A percentile compares a stretch with the other conserved stretches of the same genome.
phyloP scores from a whole-genome alignment of 1,140 invertebrate genomes.

The Macrocentrus cingulum region DNA sequence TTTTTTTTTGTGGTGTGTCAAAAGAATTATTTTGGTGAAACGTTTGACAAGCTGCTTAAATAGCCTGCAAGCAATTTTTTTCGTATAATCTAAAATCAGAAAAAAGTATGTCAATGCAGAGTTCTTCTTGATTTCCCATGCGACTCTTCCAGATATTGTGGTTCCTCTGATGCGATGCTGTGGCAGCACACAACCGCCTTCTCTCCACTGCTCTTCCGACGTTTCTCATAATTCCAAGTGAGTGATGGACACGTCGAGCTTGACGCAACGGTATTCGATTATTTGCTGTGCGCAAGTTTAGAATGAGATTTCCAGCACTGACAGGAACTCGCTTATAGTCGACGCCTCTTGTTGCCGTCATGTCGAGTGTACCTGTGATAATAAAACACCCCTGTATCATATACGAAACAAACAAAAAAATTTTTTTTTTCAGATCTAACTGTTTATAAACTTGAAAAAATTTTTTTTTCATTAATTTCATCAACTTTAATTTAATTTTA shows the following conservation, averaged over 20 bases:
- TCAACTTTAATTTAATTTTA: too few species aligned
- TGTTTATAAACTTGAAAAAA: too few species aligned
- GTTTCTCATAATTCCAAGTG: slow-evolving; percentile 28
- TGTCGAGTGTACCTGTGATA: slow-evolving; percentile 10
- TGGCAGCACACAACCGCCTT: too few species aligned
- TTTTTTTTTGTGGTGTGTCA: too few species aligned
- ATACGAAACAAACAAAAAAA: too few species aligned
- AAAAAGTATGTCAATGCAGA: background rate
- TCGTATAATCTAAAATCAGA: too few species aligned
- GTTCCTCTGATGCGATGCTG: background rate
- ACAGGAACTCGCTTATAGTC: slow-evolving; percentile 17
- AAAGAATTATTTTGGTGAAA: too few species aligned
- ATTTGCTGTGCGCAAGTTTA: slow-evolving; percentile 11
- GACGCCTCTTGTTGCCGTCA: slow-evolving; percentile 14
- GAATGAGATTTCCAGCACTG: slow-evolving; percentile 5
- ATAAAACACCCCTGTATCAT: too few species aligned
- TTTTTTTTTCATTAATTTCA: too few species aligned
- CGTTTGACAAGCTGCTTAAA: too few species aligned
- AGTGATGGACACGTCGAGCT: slow-evolving; percentile 26
- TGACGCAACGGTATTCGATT: slow-evolving; percentile 25
- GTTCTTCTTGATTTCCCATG: slow-evolving; percentile 12
- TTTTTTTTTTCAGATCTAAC: too few species aligned
- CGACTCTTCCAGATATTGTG: background rate
- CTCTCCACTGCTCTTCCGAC: background rate
- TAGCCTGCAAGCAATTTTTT: too few species aligned